Conservation (phyloP, 2,797 vertebrate genomes). For the Labeo calbasu region DNA sequence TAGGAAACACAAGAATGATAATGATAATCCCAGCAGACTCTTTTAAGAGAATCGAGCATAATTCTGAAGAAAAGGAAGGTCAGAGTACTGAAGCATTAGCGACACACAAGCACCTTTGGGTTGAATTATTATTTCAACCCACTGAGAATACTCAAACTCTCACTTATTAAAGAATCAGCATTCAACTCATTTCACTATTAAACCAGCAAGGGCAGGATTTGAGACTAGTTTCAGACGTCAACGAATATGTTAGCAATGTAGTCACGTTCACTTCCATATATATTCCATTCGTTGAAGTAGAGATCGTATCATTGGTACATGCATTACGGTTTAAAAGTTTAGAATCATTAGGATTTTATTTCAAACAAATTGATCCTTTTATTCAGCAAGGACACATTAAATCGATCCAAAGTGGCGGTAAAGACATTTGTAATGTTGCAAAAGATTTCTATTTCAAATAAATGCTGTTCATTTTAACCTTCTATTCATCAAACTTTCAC, state of each 20-base stretch:
- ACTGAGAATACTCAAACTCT: constrained; percentile 10
- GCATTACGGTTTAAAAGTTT: neutral
- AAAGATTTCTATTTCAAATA: neutral
- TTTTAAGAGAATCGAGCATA: neutral
- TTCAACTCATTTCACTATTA: neutral
- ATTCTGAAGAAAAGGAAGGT: constrained; percentile 8
- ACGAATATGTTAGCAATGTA: neutral
- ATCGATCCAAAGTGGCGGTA: neutral
- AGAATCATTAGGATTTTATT: neutral
- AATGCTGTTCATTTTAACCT: neutral
- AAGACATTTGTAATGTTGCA: neutral
- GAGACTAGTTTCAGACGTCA: neutral
- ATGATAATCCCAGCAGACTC: constrained; percentile 19
- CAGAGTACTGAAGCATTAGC: constrained; percentile 1
- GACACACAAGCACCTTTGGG: neutral
- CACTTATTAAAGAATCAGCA: neutral
- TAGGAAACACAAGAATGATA: constrained; percentile 9
- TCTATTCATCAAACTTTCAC: neutral
- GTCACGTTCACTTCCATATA: neutral
- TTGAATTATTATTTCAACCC: constrained; percentile 20
- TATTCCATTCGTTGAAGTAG: neutral
- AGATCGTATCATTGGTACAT: neutral
- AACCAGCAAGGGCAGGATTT: neutral
- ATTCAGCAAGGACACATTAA: neutral
- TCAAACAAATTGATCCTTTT: neutral